These are phyloP conservation scores for Musca vetustissima DNA, from an alignment of 1,140 invertebrate genomes.

Conservation along the genomic window DNA sequence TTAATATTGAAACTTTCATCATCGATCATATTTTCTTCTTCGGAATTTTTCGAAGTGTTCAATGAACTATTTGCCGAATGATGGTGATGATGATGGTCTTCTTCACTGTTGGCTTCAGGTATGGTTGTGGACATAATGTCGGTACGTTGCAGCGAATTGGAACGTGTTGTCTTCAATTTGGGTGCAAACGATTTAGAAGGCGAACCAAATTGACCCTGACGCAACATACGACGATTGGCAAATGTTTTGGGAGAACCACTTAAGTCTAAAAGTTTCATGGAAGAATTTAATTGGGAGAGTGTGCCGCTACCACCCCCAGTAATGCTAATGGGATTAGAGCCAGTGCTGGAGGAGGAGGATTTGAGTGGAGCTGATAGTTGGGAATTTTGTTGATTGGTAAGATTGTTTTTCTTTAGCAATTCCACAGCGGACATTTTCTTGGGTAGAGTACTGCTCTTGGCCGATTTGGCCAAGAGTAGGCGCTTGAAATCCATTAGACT, in stretches of 20 bases:
- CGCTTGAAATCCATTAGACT: constrained; percentile 81
- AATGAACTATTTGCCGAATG: constrained; percentile 21
- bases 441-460: constrained; percentile 57
- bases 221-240: constrained; percentile 62
- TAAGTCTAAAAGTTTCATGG: constrained; percentile 59
- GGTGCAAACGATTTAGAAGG: constrained; percentile 62
- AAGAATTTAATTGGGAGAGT: constrained; percentile 48
- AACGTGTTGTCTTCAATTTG: constrained; percentile 69
- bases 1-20: constrained; percentile 43
- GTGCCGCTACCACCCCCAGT: neutral
- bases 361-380: neutral
- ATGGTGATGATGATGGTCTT: constrained; percentile 68
- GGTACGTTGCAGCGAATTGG: constrained; percentile 65
- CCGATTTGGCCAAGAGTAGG: constrained; percentile 64
- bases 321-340: neutral
- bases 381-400: constrained; percentile 16
- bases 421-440: constrained; percentile 79
- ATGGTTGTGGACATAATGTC: constrained; percentile 83
- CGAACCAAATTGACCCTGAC: constrained; percentile 58
- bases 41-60: constrained; percentile 38
- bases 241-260: constrained; percentile 69
- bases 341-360: neutral
- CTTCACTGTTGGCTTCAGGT: constrained; percentile 76
- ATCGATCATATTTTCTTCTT: constrained; percentile 24
- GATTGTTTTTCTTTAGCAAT: constrained; percentile 67